Conservation (phyloP, 2,797 vertebrate species). For the Tapirus indicus region DNA sequence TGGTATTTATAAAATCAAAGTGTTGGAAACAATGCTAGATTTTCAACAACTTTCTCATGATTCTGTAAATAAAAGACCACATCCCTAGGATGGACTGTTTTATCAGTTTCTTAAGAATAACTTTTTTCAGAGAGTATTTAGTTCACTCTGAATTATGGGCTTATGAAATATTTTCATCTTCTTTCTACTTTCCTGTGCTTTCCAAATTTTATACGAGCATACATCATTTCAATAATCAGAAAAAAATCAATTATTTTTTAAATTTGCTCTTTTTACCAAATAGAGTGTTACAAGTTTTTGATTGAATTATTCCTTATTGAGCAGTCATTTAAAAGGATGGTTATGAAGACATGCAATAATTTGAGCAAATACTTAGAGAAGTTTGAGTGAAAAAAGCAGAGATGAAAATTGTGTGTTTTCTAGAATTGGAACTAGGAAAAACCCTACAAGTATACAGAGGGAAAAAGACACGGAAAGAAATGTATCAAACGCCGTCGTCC, state of each 20-base stretch:
- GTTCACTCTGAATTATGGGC: not conserved
- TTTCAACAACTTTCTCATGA: not conserved
- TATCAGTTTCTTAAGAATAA: not conserved
- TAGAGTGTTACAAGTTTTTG: not conserved
- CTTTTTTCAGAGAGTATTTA: not conserved
- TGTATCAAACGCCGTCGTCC: accelerated
- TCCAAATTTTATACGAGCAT: not conserved
- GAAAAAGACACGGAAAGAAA: not conserved
- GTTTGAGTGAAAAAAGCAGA: not conserved
- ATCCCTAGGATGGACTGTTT: not conserved
- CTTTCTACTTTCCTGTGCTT: not conserved
- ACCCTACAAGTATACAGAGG: not conserved
- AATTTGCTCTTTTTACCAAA: not conserved
- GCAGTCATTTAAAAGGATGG: not conserved
- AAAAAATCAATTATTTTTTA: conserved; percentile 4
- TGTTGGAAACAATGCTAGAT: not conserved
- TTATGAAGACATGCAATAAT: not conserved
- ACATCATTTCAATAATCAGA: not conserved
- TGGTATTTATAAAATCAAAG: not conserved
- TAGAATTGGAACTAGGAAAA: not conserved
- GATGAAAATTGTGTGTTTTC: not conserved
- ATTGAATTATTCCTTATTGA: not conserved
- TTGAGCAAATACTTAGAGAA: not conserved
- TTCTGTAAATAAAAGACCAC: not conserved
- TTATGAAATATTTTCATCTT: not conserved